These are phyloP conservation scores for Philopotamus ludificatus DNA, from an alignment of 1,140 invertebrate species.

Conservation along the genomic window DNA sequence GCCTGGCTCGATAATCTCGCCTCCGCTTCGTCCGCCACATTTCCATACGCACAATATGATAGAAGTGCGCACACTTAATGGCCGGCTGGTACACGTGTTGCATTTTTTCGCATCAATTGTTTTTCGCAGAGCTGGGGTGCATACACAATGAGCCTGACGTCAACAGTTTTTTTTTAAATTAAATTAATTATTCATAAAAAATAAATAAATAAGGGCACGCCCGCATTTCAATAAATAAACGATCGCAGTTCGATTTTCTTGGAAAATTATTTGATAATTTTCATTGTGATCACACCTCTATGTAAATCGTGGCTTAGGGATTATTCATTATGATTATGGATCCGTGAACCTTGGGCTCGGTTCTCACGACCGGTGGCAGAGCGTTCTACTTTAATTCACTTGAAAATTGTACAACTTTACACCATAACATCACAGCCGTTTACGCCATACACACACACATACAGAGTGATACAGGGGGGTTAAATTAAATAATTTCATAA, in stretches of 20 bases:
- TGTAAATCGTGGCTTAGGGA: neutral
- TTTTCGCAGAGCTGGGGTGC: neutral
- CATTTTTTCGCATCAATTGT: conserved; percentile 23
- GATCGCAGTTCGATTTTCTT: too few relatives aligned
- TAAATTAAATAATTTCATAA: neutral
- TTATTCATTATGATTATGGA: neutral
- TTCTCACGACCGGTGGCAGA: neutral
- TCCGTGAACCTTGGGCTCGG: neutral
- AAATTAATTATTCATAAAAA: too few relatives aligned
- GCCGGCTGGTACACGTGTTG: conserved; percentile 15
- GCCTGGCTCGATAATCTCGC: neutral
- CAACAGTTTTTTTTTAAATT: too few relatives aligned
- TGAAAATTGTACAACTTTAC: neutral
- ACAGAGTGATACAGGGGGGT: neutral
- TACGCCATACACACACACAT: neutral
- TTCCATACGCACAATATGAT: conserved; percentile 22
- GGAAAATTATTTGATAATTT: too few relatives aligned
- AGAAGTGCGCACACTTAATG: conserved; percentile 5
- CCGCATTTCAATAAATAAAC: too few relatives aligned
- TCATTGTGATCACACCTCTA: too few relatives aligned
- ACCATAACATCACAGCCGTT: neutral
- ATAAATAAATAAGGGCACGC: too few relatives aligned
- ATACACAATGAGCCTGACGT: neutral
- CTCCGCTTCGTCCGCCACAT: neutral
- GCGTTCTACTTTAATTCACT: neutral